phyloP scores from a whole-genome alignment of 2,888 invertebrate genomes.

The Schizaphis graminum region DNA sequence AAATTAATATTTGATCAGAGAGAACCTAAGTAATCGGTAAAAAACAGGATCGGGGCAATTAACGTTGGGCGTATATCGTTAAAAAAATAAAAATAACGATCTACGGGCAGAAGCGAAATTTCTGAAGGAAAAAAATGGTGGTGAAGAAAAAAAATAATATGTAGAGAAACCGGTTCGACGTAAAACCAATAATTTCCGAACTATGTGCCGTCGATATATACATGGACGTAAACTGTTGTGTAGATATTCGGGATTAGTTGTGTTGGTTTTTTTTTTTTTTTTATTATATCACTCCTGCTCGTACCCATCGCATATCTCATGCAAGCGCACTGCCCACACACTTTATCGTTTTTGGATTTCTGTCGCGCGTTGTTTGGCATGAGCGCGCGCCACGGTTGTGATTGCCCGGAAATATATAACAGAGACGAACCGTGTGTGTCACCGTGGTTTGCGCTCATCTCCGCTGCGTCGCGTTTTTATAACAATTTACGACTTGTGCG shows the following conservation, averaged over 20 bases:
- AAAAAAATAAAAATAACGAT: conserved; percentile 62
- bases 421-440: neutral
- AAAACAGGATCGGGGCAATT: conserved; percentile 64
- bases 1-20: conserved; percentile 65
- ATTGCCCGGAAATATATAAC: neutral
- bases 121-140: conserved; percentile 58
- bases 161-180: conserved; percentile 60
- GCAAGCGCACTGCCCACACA: conserved; percentile 4
- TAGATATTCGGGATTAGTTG: conserved; percentile 58
- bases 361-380: conserved; percentile 18
- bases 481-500: neutral
- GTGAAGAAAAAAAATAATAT: conserved; percentile 54
- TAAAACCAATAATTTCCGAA: conserved; percentile 66
- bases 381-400: neutral
- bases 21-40: conserved; percentile 51
- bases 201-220: conserved; percentile 54
- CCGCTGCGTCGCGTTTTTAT: neutral
- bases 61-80: conserved; percentile 65
- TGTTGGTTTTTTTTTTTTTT: conserved; percentile 54
- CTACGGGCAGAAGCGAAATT: conserved; percentile 61
- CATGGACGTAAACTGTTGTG: conserved; percentile 55
- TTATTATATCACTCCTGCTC: conserved; percentile 12
- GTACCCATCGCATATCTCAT: neutral
- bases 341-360: conserved; percentile 29
- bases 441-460: neutral